Base-by-base conservation (phyloP, 2,888 invertebrate species). In the Nomada ruficornis region DNA sequence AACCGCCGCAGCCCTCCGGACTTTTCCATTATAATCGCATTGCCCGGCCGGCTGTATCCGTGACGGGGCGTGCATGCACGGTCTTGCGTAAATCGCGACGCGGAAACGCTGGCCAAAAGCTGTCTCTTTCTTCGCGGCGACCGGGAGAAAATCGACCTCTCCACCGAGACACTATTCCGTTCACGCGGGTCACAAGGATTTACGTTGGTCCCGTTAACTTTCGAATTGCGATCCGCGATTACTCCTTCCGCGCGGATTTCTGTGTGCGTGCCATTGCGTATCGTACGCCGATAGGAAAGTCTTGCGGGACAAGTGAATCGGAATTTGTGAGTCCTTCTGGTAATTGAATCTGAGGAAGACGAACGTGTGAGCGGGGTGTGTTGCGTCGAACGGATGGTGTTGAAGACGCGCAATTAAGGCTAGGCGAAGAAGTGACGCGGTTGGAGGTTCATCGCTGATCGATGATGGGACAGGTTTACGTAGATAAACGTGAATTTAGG, bases 21-120 rank as follows among this genome's bases (percentile, higher is more conserved):
- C 85, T 80, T 86, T 81, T 85, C 87, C 86, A 86, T 82, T 84
- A 86, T 87, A 87, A 87, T 87, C 87, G 84, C 78, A 72, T 87
- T 85, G 78, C 81, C 64, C 71, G 71, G 44, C 36, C 47, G 55
- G 75, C 68, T 84, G 76, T 84, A 73, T 57, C 44, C 82, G 68
- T 63, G 71, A 77, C 77, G 77, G 75, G 70, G 55, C 13, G 10
- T 3, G 26, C 23, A 15, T 3, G 20, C 44, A 36, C 9, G 36
- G 10, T 0, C 55, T 0, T 1, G 23, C 15, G 73, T 73, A 78
- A 80, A 80, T 73, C 80, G 80, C 57, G 59, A 23, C 18, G 47
- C 54, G 62, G 20, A 63, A 72, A 54, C 67, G 26, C 36, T 29
- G 50, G 62, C 71, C 60, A 55, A 67, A 82, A 82, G 62, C 5